Evolutionary conservation across 2,113 vertebrate species (phyloP).

Genomic region (Poeciliopsis turrubarensis): DNA sequence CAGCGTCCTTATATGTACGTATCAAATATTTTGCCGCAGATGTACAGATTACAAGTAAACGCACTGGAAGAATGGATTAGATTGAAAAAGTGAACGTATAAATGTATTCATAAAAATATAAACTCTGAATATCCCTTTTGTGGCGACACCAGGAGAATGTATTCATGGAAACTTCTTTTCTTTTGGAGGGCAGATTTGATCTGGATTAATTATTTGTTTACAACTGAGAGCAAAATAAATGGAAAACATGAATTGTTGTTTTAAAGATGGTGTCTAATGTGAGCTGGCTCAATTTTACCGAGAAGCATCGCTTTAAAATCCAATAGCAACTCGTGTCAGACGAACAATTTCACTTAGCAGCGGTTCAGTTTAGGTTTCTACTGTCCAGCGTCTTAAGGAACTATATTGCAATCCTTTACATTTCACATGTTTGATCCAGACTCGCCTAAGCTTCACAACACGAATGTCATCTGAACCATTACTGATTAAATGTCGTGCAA

Average conservation of each 20-base stretch:
- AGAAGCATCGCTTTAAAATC: background rate
- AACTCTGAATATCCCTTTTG: background rate
- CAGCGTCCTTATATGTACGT: too few species aligned
- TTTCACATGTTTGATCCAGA: background rate
- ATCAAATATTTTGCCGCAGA: too few species aligned
- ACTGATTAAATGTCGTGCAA: background rate
- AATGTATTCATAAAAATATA: too few species aligned
- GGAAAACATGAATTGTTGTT: background rate
- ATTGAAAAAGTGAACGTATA: too few species aligned
- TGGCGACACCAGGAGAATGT: background rate
- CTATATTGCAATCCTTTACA: background rate
- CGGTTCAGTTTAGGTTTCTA: background rate
- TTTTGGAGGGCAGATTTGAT: background rate
- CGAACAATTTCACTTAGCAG: background rate
- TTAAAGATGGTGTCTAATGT: background rate
- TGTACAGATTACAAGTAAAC: background rate
- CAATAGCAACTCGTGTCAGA: background rate
- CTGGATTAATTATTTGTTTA: background rate
- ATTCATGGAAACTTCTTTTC: background rate
- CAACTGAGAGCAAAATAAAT: background rate
- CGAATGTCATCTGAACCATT: background rate
- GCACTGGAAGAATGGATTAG: background rate
- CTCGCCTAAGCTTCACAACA: background rate
- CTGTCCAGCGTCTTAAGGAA: too few species aligned
- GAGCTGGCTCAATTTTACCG: background rate